phyloP scores from a whole-genome alignment of 35 echinoderm and acorn worm species.

The Nesometra sesokonis region DNA sequence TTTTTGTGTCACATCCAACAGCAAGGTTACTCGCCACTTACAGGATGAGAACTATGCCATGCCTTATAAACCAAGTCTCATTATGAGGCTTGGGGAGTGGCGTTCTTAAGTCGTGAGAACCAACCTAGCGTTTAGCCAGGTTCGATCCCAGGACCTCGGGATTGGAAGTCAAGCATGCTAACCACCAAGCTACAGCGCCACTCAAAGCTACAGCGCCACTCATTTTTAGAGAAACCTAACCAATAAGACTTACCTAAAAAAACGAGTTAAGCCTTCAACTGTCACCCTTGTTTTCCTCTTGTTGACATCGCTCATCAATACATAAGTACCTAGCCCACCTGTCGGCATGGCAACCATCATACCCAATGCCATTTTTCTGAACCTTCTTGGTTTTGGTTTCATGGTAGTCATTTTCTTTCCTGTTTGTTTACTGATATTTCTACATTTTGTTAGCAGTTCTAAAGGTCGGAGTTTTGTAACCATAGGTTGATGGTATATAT shows the following conservation, averaged over 20 bases:
- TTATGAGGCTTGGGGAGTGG: no score
- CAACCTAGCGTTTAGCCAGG: no score
- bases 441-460: not conserved
- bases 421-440: not conserved
- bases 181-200: no score
- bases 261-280: not conserved
- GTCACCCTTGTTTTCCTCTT: not conserved
- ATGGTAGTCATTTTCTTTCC: not conserved
- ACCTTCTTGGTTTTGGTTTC: not conserved
- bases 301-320: not conserved
- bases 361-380: not conserved
- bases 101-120: no score
- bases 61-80: no score
- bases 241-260: not conserved
- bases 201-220: no score
- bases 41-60: no score
- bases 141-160: no score
- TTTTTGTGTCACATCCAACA: no score
- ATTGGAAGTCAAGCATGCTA: no score
- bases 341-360: not conserved
- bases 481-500: not conserved
- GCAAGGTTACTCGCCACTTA: no score
- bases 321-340: not conserved
- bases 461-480: not conserved
- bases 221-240: no score